A percentile compares a stretch with the other conserved stretches of the same genome.
phyloP scores from a whole-genome alignment of 2,113 vertebrate genomes.

The Okapia johnstoni region DNA sequence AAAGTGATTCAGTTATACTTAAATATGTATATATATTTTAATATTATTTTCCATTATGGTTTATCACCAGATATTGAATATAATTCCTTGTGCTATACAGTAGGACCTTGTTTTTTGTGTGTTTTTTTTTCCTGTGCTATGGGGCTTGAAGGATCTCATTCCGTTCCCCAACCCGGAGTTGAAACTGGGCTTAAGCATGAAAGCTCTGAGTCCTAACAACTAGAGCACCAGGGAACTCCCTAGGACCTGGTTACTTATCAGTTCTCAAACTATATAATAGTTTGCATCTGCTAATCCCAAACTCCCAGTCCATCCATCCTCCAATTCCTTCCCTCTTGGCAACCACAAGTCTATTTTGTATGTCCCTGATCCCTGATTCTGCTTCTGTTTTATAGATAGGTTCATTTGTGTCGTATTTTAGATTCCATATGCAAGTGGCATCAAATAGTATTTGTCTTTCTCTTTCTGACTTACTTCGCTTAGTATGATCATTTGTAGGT shows the following conservation, averaged over 20 bases:
- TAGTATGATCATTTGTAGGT: not conserved
- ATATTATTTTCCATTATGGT: not conserved
- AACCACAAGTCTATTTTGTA: not conserved
- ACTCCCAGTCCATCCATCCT: not conserved
- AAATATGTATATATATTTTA: not conserved
- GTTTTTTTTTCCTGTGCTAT: not conserved
- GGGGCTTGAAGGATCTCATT: not conserved
- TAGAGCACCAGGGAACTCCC: not conserved
- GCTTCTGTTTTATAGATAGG: not conserved
- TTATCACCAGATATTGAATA: not conserved
- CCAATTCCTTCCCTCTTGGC: too few relatives aligned
- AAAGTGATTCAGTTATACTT: not conserved
- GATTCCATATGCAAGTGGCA: not conserved
- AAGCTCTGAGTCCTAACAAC: fast-evolving
- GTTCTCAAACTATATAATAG: not conserved
- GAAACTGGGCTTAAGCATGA: not conserved
- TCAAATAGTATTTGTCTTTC: not conserved
- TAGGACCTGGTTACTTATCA: not conserved
- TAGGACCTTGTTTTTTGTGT: not conserved
- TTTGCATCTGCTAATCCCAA: not conserved
- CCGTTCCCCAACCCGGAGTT: not conserved
- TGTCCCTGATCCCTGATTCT: not conserved
- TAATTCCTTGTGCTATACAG: not conserved
- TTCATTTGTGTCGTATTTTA: not conserved
- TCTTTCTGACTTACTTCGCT: not conserved